Evolutionary conservation across 2,797 vertebrate species (phyloP), one percentile per base, ranked within the genome.

Genomic region (Parambassis ranga): DNA sequence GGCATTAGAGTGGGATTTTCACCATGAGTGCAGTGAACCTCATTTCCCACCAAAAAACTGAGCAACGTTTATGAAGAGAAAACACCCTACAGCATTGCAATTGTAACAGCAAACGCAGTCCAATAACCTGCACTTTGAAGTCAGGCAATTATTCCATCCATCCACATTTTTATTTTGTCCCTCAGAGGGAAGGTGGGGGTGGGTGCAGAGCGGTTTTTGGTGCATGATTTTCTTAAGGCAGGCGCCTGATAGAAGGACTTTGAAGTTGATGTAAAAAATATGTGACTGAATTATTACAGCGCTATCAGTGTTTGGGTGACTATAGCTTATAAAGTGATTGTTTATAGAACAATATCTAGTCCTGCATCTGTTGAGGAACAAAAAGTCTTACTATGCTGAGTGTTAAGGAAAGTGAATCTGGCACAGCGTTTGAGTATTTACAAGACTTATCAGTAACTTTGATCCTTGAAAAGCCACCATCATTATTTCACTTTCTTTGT

Each of bases 71-170:
- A 58, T 76, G 50, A 75, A 77, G 47, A 57, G 70, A 77, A 85
- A 85, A 84, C 55, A 74, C 61, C 69, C 77, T 53, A 47, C 62
- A 82, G 78, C 76, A 74, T 49, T 53, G 52, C 56, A 51, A 59
- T 69, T 7, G 27, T 51, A 70, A 81, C 84, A 79, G 74, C 67
- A 82, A 87, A 84, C 42, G 65, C 65, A 42, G 69, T 63, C 81
- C 79, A 88, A 84, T 82, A 87, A 86, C 75, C 82, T 86, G 75
- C 58, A 52, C 84, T 90, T 90, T 91, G 88, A 91, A 89, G 86
- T 87, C 8, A 9, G 65, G 65, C 84, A 89, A 88, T 88, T 88
- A 87, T 87, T 86, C 69, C 77, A 81, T 82, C 65, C 62, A 68
- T 87, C 53, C 56, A 70, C 70, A 28, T 83, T 86, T 84, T 80